Percentiles rank a stretch among this genome's conserved stretches.
Conservation (phyloP, 2,888 invertebrate genomes). For the Acrobasis consociella region DNA sequence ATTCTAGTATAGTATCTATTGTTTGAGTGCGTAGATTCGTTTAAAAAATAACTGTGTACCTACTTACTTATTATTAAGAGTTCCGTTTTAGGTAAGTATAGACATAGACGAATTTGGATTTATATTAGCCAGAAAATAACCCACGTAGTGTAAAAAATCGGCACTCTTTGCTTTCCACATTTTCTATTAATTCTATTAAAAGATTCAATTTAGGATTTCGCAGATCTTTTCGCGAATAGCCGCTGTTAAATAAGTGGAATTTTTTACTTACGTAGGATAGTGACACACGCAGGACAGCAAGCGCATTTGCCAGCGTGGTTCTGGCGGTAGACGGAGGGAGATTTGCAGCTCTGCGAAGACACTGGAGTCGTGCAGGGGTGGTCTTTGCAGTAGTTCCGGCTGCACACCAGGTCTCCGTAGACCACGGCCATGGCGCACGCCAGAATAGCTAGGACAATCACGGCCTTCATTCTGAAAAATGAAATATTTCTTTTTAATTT, state of each 20-base stretch:
- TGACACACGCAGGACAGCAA: slow-evolving; percentile 76
- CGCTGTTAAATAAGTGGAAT: neutral
- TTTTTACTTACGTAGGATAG: slow-evolving; percentile 58
- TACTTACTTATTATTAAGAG: too few relatives aligned
- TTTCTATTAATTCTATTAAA: too few relatives aligned
- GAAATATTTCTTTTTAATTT: too few relatives aligned
- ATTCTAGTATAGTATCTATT: too few relatives aligned
- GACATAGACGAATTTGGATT: too few relatives aligned
- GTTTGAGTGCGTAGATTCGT: too few relatives aligned
- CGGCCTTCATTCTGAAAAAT: slow-evolving; percentile 61
- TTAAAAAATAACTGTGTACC: too few relatives aligned
- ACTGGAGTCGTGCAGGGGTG: slow-evolving; percentile 57
- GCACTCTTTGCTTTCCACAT: too few relatives aligned
- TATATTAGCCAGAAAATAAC: too few relatives aligned
- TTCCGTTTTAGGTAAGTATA: too few relatives aligned
- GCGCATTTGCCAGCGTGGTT: slow-evolving; percentile 72
- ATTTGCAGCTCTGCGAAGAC: slow-evolving; percentile 51
- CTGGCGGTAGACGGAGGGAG: slow-evolving; percentile 56
- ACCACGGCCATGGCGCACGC: slow-evolving; percentile 57
- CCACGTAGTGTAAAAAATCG: too few relatives aligned
- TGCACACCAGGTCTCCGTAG: slow-evolving; percentile 69
- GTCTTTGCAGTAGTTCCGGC: slow-evolving; percentile 66
- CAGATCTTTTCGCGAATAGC: neutral
- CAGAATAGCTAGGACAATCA: slow-evolving; percentile 52
- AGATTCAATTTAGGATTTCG: neutral